Conservation (phyloP, 2,797 vertebrate genomes). For the Pelobates cultripes region DNA sequence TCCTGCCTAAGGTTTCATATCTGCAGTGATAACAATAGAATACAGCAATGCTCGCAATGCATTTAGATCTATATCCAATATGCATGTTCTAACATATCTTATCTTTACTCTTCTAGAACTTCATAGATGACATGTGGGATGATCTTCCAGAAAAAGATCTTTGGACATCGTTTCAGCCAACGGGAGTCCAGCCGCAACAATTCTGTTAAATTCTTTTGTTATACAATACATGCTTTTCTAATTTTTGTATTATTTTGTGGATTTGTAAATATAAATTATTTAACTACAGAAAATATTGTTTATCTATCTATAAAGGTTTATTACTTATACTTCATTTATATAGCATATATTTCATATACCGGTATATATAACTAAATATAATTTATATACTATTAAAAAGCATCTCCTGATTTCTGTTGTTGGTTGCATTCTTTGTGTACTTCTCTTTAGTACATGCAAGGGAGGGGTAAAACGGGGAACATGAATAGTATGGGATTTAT, state of each 20-base stretch:
- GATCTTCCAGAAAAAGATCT: constrained; percentile 43
- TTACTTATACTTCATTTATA: neutral
- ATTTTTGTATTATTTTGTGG: neutral
- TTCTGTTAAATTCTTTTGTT: constrained; percentile 29
- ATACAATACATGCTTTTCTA: neutral
- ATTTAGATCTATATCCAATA: neutral
- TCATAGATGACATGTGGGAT: constrained; percentile 52
- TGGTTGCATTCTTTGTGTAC: too few species aligned
- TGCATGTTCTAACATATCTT: neutral
- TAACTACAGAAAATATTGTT: neutral
- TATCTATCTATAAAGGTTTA: constrained; percentile 2
- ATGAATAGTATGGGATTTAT: too few species aligned
- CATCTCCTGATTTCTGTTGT: neutral
- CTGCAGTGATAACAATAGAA: too few species aligned
- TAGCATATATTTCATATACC: constrained; percentile 21
- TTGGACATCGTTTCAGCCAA: constrained; percentile 35
- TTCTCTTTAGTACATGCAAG: too few species aligned
- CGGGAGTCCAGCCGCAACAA: neutral
- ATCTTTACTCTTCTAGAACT: constrained; percentile 20
- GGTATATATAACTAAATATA: constrained; percentile 4
- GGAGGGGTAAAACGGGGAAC: too few species aligned
- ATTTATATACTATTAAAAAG: constrained; percentile 1
- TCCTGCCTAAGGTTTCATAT: too few species aligned
- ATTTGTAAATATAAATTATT: constrained; percentile 38
- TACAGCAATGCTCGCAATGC: too few species aligned